Evolutionary conservation across 2,888 invertebrate genomes (phyloP).

Genomic region (Hypomecis punctinalis): DNA sequence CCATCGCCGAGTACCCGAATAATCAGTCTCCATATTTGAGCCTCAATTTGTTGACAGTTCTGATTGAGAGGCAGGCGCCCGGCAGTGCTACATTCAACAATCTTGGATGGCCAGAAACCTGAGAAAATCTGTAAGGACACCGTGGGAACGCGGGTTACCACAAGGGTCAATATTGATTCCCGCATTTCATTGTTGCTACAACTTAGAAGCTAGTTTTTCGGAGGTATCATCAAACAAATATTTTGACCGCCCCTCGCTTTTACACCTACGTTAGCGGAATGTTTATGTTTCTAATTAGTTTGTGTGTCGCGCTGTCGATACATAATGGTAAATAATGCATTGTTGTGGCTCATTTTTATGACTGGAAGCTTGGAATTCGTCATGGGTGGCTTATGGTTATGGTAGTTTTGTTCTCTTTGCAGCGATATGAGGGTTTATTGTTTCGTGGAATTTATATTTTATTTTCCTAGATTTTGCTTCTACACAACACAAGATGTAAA

Average conservation of each 20-base stretch:
- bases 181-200: slow-evolving; percentile 72
- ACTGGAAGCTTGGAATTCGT: slow-evolving; percentile 69
- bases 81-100: slow-evolving; percentile 67
- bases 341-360: slow-evolving; percentile 82
- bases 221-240: slow-evolving; percentile 62
- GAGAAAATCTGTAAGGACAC: slow-evolving; percentile 77
- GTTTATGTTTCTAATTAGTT: slow-evolving; percentile 81
- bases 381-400: slow-evolving; percentile 76
- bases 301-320: slow-evolving; percentile 79
- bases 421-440: slow-evolving; percentile 43
- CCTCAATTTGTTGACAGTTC: slow-evolving; percentile 75
- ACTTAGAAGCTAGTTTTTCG: slow-evolving; percentile 68
- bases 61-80: slow-evolving; percentile 70
- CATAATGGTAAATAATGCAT: slow-evolving; percentile 84
- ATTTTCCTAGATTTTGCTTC: not conserved
- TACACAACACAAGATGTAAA: not conserved
- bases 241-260: slow-evolving; percentile 68
- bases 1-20: slow-evolving; percentile 63
- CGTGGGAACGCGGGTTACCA: slow-evolving; percentile 77
- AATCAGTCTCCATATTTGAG: slow-evolving; percentile 78
- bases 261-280: slow-evolving; percentile 77
- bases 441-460: slow-evolving; percentile 38
- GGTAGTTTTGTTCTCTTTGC: slow-evolving; percentile 48
- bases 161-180: slow-evolving; percentile 76
- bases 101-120: slow-evolving; percentile 62